These are phyloP conservation scores for Amazona vittata DNA, from an alignment of 2,113 vertebrate species.

Conservation along the genomic window DNA sequence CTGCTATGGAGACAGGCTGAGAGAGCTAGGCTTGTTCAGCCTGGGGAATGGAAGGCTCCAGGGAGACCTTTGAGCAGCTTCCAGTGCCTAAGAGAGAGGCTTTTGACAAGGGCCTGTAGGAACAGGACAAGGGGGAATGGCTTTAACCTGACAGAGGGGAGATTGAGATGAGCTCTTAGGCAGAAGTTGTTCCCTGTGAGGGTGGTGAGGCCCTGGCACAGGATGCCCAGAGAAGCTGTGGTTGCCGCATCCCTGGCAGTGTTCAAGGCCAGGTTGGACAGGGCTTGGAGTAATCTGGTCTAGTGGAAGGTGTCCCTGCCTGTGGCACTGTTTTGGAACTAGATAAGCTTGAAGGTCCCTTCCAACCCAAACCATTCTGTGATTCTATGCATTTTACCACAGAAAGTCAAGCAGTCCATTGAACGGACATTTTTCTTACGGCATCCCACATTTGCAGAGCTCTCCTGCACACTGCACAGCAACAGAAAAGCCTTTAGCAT, in stretches of 20 bases:
- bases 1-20: not conserved
- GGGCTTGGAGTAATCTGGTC: not conserved
- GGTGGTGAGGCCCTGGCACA: no score
- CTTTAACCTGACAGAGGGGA: no score
- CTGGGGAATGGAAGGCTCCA: not conserved
- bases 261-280: no score
- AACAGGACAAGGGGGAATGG: no score
- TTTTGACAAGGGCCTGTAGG: no score
- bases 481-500: not conserved
- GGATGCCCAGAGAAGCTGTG: no score
- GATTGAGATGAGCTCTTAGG: no score
- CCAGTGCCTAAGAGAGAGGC: no score
- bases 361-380: not conserved
- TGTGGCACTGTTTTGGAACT: not conserved
- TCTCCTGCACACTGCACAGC: not conserved
- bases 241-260: no score
- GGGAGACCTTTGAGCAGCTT: not conserved
- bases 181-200: no score
- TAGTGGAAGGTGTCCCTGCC: not conserved
- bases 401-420: not conserved
- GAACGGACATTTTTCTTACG: not conserved
- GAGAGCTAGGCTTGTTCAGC: not conserved
- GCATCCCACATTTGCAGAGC: not conserved
- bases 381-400: not conserved
- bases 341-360: not conserved